Base-by-base conservation (phyloP, 1,140 invertebrate species). In the Reticulitermes speratus region DNA sequence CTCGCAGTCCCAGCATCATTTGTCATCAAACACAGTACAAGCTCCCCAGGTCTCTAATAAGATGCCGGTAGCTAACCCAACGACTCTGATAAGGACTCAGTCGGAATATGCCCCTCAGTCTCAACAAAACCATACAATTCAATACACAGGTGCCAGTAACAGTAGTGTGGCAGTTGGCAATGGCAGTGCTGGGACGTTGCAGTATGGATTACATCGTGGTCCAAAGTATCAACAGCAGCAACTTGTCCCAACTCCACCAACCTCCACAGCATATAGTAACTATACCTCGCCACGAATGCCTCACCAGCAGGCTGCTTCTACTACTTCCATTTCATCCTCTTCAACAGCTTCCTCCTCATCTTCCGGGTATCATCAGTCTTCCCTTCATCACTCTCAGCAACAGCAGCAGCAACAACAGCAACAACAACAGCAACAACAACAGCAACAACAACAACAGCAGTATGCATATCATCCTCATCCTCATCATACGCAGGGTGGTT, bases 1-100 rank as follows among this genome's bases (percentile, higher is more conserved):
- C 87, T 25, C 90, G 12, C 59, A 65, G n/a, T 75, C 65, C 9
- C 65, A 75, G 65, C 65, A 75, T 6, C 82, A 44, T 82, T 2
- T 21, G 19, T 55, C 52, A 55, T 55, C 52, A 55, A 16, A 16
- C 1, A 19, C 52, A 55, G n/a, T 75, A 30, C 65, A 8, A 30
- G 1, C 65, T 12, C 65, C 3, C 25, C 59, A 65, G 59, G n/a
- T 75, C 65, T n/a, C 65, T 30, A 75, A 75, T 30, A 75, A 75
- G 65, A n/a, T 75, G n/a, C 25, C n/a, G 30, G 65, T 30, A n/a
- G 65, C 65, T 75, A 75, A 30, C 14, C n/a, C 65, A 30, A 30
- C 7, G 25, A 75, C 25, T 75, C 65, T 75, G 14, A n/a, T 75
- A 30, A 75, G 25, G 11, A n/a, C 65, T 75, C 83, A 84, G 83